phyloP scores from a whole-genome alignment of 2,797 vertebrate genomes.

The Erithacus rubecula region DNA sequence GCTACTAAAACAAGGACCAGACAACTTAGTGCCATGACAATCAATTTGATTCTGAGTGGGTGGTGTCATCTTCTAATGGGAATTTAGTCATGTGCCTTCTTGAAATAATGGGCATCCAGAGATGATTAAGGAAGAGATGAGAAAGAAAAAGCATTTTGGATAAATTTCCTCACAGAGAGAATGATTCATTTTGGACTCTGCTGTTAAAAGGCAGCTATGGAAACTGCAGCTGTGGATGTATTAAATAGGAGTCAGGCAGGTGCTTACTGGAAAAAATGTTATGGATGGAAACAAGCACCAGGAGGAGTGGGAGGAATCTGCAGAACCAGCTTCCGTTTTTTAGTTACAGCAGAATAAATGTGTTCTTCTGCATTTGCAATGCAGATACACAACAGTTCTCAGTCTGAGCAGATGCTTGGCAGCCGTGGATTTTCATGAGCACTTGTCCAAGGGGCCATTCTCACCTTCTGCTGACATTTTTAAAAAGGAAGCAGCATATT shows the following conservation, averaged over 20 bases:
- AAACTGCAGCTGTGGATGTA: constrained; percentile 65
- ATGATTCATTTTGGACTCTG: constrained; percentile 56
- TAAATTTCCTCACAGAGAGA: constrained; percentile 52
- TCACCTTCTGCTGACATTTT: constrained; percentile 12
- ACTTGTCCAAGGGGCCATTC: constrained; percentile 7
- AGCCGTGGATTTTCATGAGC: not conserved
- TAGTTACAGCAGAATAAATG: constrained; percentile 39
- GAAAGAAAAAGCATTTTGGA: constrained; percentile 45
- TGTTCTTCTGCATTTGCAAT: constrained; percentile 57
- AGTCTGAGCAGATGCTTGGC: constrained; percentile 8
- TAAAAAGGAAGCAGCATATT: not conserved
- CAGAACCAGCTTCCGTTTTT: constrained; percentile 57
- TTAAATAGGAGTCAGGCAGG: constrained; percentile 62
- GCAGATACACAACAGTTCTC: constrained; percentile 46
- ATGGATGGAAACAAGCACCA: constrained; percentile 61
- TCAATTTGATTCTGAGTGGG: not conserved
- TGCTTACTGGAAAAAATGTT: constrained; percentile 65
- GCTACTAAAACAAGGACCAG: not conserved
- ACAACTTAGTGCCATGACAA: not conserved
- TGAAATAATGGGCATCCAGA: constrained; percentile 35
- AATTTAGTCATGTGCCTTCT: constrained; percentile 19
- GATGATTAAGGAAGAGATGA: constrained; percentile 47
- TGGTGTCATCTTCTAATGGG: constrained; percentile 10
- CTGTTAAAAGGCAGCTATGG: constrained; percentile 55
- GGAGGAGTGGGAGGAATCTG: constrained; percentile 61